Conservation (phyloP, 2,113 vertebrate species). For the Cynoglossus semilaevis region DNA sequence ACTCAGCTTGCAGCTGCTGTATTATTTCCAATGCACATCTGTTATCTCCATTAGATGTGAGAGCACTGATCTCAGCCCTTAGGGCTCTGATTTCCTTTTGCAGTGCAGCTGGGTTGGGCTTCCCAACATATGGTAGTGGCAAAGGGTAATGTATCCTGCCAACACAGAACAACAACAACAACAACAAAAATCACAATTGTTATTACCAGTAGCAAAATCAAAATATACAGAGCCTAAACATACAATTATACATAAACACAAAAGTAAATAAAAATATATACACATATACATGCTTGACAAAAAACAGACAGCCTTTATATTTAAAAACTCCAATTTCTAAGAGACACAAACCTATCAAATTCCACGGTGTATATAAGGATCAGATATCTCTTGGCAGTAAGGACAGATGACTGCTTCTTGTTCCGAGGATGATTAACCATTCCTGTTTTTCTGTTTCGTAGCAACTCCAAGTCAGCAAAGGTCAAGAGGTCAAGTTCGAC, state of each 20-base stretch:
- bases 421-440: slow-evolving; percentile 68
- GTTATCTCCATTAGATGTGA: slow-evolving; percentile 64
- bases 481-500: slow-evolving; percentile 92
- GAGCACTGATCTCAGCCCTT: slow-evolving; percentile 76
- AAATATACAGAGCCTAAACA: too few species aligned
- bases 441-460: slow-evolving; percentile 84
- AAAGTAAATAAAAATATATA: background rate
- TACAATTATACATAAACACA: too few species aligned
- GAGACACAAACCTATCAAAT: slow-evolving; percentile 84
- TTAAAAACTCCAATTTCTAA: background rate
- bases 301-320: too few species aligned
- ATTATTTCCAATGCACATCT: slow-evolving; percentile 74
- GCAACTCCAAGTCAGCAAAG: slow-evolving; percentile 85
- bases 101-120: slow-evolving; percentile 84
- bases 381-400: slow-evolving; percentile 88
- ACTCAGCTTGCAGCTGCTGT: slow-evolving; percentile 82
- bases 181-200: background rate
- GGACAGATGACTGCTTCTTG: slow-evolving; percentile 77
- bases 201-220: background rate
- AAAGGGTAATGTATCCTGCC: slow-evolving; percentile 92
- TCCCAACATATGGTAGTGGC: slow-evolving; percentile 85
- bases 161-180: background rate
- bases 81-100: slow-evolving; percentile 83
- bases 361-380: slow-evolving; percentile 94
- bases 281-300: background rate